Percentiles rank a stretch among this genome's conserved stretches.
Conservation (phyloP, 2,113 vertebrate genomes). For the Toxotes jaculatrix region DNA sequence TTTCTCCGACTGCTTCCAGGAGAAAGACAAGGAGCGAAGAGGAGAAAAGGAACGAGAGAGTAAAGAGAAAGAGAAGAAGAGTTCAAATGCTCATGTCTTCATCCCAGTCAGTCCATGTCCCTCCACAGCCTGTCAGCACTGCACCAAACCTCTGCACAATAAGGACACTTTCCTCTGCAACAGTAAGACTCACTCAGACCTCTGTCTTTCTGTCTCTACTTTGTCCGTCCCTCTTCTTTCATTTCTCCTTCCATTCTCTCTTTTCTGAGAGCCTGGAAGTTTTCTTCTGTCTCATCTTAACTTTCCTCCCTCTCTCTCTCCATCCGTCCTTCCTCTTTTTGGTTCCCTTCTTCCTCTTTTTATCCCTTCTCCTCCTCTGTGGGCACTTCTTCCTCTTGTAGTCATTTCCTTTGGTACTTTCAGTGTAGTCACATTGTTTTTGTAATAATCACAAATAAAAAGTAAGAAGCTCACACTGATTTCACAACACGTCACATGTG, state of each 20-base stretch:
- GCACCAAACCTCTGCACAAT: slow-evolving; percentile 85
- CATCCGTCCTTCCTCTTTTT: no score
- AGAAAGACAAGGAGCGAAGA: slow-evolving; percentile 90
- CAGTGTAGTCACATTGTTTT: neutral
- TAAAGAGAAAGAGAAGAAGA: slow-evolving; percentile 91
- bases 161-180: slow-evolving; percentile 90
- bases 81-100: slow-evolving; percentile 86
- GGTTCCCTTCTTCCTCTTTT: neutral
- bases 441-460: no score
- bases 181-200: slow-evolving; percentile 82
- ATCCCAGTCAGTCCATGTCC: slow-evolving; percentile 75
- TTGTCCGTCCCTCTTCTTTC: neutral
- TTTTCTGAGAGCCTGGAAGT: neutral
- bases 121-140: slow-evolving; percentile 86
- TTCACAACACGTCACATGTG: no score
- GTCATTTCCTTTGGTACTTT: neutral
- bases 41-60: slow-evolving; percentile 89
- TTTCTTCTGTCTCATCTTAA: neutral
- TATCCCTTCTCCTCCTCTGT: neutral
- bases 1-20: slow-evolving; percentile 70
- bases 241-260: neutral
- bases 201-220: neutral
- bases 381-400: neutral
- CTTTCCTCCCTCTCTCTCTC: neutral
- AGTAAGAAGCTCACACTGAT: no score